phyloP scores from a whole-genome alignment of 2,888 invertebrate genomes.

The Drepana falcataria region DNA sequence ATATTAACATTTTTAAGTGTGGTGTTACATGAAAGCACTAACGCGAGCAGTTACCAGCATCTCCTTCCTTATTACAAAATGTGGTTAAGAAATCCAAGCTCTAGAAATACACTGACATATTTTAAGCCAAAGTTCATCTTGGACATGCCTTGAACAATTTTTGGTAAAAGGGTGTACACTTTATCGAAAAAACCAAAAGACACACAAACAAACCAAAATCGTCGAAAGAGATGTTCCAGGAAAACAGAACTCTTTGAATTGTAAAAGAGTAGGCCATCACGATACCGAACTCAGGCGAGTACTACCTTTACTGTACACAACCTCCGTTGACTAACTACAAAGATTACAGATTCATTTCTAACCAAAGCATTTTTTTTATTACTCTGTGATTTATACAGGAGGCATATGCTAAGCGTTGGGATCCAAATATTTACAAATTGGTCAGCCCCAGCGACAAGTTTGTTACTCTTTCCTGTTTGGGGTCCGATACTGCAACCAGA shows the following conservation, averaged over 20 bases:
- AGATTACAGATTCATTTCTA: constrained; percentile 18
- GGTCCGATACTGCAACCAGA: constrained; percentile 16
- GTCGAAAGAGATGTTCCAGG: constrained; percentile 75
- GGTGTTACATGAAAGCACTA: constrained; percentile 12
- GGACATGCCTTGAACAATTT: too few relatives aligned
- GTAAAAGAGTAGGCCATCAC: background rate
- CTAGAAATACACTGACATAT: too few relatives aligned
- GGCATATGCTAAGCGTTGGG: constrained; percentile 45
- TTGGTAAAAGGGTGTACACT: too few relatives aligned
- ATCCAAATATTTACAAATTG: constrained; percentile 51
- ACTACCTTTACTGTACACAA: constrained; percentile 10
- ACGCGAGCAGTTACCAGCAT: constrained; percentile 12
- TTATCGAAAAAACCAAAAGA: constrained; percentile 15
- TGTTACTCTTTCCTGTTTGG: constrained; percentile 12
- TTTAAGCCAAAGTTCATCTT: too few relatives aligned
- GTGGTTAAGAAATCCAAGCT: too few relatives aligned
- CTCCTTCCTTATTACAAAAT: too few relatives aligned
- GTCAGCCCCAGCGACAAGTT: constrained; percentile 47
- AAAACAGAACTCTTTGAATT: constrained; percentile 23
- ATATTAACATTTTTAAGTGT: constrained; percentile 8
- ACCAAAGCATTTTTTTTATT: constrained; percentile 22
- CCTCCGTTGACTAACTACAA: constrained; percentile 18
- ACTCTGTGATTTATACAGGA: constrained; percentile 40
- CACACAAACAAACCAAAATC: constrained; percentile 22
- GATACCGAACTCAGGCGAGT: background rate